Evolutionary conservation across 2,888 invertebrate genomes (phyloP).

Genomic region (Cosmopolites sordidus): DNA sequence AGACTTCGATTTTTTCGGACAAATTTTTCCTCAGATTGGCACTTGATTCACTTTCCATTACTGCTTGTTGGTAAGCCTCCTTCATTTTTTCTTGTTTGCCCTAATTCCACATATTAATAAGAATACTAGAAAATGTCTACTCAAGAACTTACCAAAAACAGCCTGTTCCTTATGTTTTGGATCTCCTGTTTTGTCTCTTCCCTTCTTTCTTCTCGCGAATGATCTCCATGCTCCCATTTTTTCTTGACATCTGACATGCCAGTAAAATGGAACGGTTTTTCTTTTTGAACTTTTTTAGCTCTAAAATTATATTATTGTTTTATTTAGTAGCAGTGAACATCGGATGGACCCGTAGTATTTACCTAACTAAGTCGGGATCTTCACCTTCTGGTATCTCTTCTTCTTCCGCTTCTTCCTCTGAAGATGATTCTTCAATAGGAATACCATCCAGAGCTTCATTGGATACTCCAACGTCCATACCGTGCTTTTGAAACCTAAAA

Average conservation of each 20-base stretch:
- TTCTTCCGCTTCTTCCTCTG: slow-evolving; percentile 63
- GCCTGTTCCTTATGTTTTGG: slow-evolving; percentile 75
- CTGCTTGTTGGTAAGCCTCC: slow-evolving; percentile 88
- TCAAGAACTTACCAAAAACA: slow-evolving; percentile 64
- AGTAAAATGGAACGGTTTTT: slow-evolving; percentile 73
- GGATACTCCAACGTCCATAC: slow-evolving; percentile 74
- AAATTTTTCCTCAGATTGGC: slow-evolving; percentile 50
- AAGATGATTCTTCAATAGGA: slow-evolving; percentile 65
- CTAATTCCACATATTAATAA: slow-evolving; percentile 46
- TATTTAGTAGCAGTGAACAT: neutral
- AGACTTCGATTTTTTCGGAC: slow-evolving; percentile 55
- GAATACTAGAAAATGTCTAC: neutral
- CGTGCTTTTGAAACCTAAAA: slow-evolving; percentile 70
- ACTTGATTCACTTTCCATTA: slow-evolving; percentile 66
- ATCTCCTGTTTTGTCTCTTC: slow-evolving; percentile 86
- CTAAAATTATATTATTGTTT: slow-evolving; percentile 34
- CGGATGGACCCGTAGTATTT: neutral
- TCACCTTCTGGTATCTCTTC: slow-evolving; percentile 52
- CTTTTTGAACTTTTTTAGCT: slow-evolving; percentile 58
- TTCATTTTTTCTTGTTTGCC: slow-evolving; percentile 87
- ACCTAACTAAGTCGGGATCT: slow-evolving; percentile 56
- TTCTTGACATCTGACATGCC: slow-evolving; percentile 82
- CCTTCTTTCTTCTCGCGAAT: slow-evolving; percentile 61
- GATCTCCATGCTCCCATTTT: slow-evolving; percentile 70
- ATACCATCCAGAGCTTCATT: slow-evolving; percentile 74